A percentile compares a stretch with the other conserved stretches of the same genome.
Conservation (phyloP, 2,888 invertebrate genomes). For the Agrotis segetum region DNA sequence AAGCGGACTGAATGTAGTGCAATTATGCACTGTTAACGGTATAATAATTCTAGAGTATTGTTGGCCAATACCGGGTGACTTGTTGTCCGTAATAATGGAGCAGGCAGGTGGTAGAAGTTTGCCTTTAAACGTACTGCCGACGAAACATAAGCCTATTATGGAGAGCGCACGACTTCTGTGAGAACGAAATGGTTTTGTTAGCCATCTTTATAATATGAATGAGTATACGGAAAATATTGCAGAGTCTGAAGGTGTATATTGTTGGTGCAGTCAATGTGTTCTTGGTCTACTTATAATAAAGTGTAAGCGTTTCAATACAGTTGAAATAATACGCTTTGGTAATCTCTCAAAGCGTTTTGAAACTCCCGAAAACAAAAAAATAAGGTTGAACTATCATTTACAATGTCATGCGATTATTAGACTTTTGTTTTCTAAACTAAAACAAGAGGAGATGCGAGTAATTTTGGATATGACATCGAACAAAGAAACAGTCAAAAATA, state of each 20-base stretch:
- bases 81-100: constrained; percentile 67
- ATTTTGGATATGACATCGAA: neutral
- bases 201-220: constrained; percentile 27
- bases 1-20: constrained; percentile 48
- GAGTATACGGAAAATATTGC: constrained; percentile 26
- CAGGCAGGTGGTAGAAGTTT: constrained; percentile 64
- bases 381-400: too few species aligned
- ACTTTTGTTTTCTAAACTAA: neutral
- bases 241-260: neutral
- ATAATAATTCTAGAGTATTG: constrained; percentile 66
- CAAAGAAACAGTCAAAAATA: neutral
- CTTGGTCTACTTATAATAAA: constrained; percentile 1
- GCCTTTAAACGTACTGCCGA: constrained; percentile 32
- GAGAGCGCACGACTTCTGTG: constrained; percentile 29
- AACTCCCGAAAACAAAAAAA: too few species aligned
- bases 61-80: constrained; percentile 63
- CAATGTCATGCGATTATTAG: neutral
- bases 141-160: constrained; percentile 31
- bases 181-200: constrained; percentile 24
- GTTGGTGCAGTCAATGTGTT: constrained; percentile 24
- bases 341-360: neutral
- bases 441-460: neutral
- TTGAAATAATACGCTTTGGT: neutral
- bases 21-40: constrained; percentile 63
- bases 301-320: neutral